Evolutionary conservation across 2,113 vertebrate genomes (phyloP), one percentile per base, ranked within the genome.

Genomic region (Hepsetus odoe): DNA sequence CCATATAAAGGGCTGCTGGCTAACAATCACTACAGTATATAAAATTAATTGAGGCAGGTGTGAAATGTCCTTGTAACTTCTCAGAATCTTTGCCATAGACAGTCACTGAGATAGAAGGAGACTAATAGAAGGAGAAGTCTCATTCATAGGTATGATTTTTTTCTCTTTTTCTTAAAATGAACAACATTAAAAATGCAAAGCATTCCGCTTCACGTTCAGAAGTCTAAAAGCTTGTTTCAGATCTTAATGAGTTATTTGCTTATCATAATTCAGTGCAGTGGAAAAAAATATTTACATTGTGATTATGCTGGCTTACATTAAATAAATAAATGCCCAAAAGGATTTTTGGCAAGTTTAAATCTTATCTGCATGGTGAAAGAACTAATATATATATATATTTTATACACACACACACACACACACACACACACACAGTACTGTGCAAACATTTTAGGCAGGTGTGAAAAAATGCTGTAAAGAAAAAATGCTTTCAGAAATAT

Each of bases 311-410:
- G 22, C 42, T 72, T 79, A 35, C 24, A 72, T 72, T 67, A 80
- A 79, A 79, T 58, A 80, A 79, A 79, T 58, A 26, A 42, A 71
- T 51, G 55, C 76, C 28, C 53, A 62, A 20, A 16, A 38, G 40
- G 51, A 55, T 11, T 78, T 53, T 26, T 33, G 30, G 67, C 49
- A 73, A 62, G 55, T 80, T 62, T 67, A 58, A 24, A 56, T 46
- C 26, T 66, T 58, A 58, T 38, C 59, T 35, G 61, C 8, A 1
- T 65, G 59, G 24, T 55, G 13, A 64, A 64, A 35, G 59, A 33
- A 10, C 30, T n/a, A 20, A 1, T 64, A 35, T 64, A 22, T 24
- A 5, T 58, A 5, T 38, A 9, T 9, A 9, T 4, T 4, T 38
- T 38, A 9, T 5, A 9, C 4, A 38, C n/a, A n/a, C n/a, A n/a